These are phyloP conservation scores for Palythoa grandis DNA, from an alignment of 92 coral and sea anemone species.

Conservation along the genomic window DNA sequence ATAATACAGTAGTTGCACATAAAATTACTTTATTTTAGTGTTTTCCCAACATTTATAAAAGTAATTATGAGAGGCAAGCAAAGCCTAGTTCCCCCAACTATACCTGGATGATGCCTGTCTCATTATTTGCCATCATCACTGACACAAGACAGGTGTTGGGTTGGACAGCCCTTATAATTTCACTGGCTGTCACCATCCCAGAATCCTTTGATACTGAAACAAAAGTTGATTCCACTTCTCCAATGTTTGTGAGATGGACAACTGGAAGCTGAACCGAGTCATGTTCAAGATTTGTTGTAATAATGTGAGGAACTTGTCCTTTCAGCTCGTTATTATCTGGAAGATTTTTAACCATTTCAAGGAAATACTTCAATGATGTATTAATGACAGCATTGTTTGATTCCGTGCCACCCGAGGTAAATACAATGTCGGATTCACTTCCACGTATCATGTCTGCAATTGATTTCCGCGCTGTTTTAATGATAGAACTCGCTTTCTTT, in stretches of 20 bases:
- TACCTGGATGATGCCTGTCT: conserved; percentile 97
- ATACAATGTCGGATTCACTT: conserved; percentile 71
- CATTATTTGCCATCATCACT: conserved; percentile 96
- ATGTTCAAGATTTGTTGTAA: conserved; percentile 93
- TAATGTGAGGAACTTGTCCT: conserved; percentile 71
- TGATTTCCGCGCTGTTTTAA: conserved; percentile 74
- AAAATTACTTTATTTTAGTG: too few relatives aligned
- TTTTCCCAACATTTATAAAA: too few relatives aligned
- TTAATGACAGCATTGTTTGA: conserved; percentile 87
- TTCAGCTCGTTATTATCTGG: conserved; percentile 13
- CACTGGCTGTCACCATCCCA: conserved; percentile 87
- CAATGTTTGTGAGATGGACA: conserved; percentile 51
- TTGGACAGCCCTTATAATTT: conserved; percentile 65
- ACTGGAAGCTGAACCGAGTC: conserved; percentile 85
- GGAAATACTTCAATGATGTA: conserved; percentile 68
- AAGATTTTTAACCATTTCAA: conserved; percentile 26
- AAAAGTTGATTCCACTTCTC: conserved; percentile 68
- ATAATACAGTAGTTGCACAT: background rate
- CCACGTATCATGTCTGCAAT: conserved; percentile 85
- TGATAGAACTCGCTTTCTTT: conserved; percentile 78
- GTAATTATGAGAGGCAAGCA: too few relatives aligned
- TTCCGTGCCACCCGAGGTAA: conserved; percentile 97
- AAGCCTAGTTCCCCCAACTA: too few relatives aligned
- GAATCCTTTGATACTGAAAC: conserved; percentile 77
- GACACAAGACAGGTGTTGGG: conserved; percentile 94